Conservation (phyloP, 2,113 vertebrate genomes). For the Mobula hypostoma region DNA sequence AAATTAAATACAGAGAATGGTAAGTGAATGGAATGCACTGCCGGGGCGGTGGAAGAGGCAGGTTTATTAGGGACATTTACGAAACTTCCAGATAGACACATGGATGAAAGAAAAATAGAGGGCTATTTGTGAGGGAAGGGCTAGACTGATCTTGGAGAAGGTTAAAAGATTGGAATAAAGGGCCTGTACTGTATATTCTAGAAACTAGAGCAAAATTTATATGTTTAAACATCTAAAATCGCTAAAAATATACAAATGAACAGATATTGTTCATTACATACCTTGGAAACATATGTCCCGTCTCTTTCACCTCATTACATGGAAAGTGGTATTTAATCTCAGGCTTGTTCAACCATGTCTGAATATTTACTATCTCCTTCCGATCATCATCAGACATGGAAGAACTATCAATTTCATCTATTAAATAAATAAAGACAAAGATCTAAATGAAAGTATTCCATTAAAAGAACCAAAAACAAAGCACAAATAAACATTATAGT, state of each 20-base stretch:
- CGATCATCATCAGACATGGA: conserved; percentile 95
- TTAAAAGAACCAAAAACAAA: background rate
- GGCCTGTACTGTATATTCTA: too few relatives aligned
- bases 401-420: conserved; percentile 96
- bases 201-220: background rate
- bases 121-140: too few relatives aligned
- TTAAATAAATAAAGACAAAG: conserved; percentile 41
- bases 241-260: background rate
- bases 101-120: too few relatives aligned
- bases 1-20: too few relatives aligned
- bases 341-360: conserved; percentile 96
- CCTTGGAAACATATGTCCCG: conserved; percentile 96
- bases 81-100: too few relatives aligned
- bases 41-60: too few relatives aligned
- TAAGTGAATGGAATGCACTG: too few relatives aligned
- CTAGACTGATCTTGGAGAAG: too few relatives aligned
- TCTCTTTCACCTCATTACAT: conserved; percentile 96
- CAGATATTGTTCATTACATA: conserved; percentile 45
- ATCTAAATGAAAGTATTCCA: background rate
- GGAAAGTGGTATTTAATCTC: conserved; percentile 90
- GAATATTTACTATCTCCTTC: conserved; percentile 93
- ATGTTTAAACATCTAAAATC: background rate
- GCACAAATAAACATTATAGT: background rate
- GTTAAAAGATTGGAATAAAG: too few relatives aligned
- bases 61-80: too few relatives aligned